These are phyloP conservation scores for Enteromius afrohamiltoni DNA, from an alignment of 2,797 vertebrate species.

Conservation along the genomic window DNA sequence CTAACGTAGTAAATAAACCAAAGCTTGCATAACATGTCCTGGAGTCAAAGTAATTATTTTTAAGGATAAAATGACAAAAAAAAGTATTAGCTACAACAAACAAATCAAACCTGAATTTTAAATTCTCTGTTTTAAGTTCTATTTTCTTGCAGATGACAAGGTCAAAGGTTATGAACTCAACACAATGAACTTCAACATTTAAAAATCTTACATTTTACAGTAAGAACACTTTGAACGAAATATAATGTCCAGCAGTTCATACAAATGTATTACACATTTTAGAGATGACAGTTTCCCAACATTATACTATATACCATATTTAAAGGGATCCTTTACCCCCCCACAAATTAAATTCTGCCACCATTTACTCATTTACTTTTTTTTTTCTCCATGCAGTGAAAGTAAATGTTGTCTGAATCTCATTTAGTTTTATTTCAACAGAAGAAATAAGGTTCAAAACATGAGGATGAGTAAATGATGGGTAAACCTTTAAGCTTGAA, in stretches of 20 bases:
- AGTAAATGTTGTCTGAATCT: not conserved
- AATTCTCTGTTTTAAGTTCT: not conserved
- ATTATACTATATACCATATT: not conserved
- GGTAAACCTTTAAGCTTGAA: not conserved
- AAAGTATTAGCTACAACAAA: not conserved
- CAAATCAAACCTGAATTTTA: not conserved
- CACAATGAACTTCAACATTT: constrained; percentile 1
- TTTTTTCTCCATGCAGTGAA: no score
- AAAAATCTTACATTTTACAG: not conserved
- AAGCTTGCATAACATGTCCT: not conserved
- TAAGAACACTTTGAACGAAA: not conserved
- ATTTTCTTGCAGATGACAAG: not conserved
- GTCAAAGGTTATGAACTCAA: not conserved
- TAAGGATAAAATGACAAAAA: not conserved
- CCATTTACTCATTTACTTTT: not conserved
- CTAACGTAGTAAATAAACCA: not conserved
- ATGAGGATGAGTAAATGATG: not conserved
- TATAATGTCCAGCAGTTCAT: not conserved
- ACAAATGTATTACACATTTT: not conserved
- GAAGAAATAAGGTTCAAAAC: not conserved
- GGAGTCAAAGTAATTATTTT: not conserved
- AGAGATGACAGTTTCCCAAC: not conserved
- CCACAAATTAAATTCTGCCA: not conserved
- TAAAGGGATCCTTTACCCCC: not conserved
- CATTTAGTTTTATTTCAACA: not conserved